Evolutionary conservation across 2,888 invertebrate genomes (phyloP).

Genomic region (Macrosoma leucophasiata): DNA sequence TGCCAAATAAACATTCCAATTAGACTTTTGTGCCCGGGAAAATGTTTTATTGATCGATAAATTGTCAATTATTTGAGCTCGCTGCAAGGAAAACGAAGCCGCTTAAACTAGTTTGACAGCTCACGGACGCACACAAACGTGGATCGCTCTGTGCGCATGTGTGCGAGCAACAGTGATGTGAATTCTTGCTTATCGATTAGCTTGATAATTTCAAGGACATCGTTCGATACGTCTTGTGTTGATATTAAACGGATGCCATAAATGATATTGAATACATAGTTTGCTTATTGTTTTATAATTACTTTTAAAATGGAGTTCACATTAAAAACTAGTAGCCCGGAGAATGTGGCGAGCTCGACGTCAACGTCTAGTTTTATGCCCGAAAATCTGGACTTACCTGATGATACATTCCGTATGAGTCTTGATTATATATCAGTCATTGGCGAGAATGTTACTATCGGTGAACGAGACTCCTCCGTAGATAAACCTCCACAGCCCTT

Average conservation of each 20-base stretch:
- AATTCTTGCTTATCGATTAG: slow-evolving; percentile 70
- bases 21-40: slow-evolving; percentile 30
- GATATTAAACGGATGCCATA: slow-evolving; percentile 12
- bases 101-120: slow-evolving; percentile 71
- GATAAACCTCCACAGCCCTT: slow-evolving; percentile 31
- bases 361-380: slow-evolving; percentile 44
- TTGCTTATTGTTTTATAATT: slow-evolving; percentile 4
- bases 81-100: slow-evolving; percentile 34
- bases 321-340: slow-evolving; percentile 34
- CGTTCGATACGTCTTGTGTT: slow-evolving; percentile 30
- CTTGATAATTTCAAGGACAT: slow-evolving; percentile 65
- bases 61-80: slow-evolving; percentile 13
- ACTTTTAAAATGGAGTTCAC: slow-evolving; percentile 42
- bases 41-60: slow-evolving; percentile 11
- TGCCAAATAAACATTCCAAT: slow-evolving; percentile 22
- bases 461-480: slow-evolving; percentile 39
- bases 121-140: slow-evolving; percentile 48
- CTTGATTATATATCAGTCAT: slow-evolving; percentile 53
- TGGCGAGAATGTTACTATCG: slow-evolving; percentile 63
- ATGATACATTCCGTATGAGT: slow-evolving; percentile 61
- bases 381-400: slow-evolving; percentile 52
- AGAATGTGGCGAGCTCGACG: slow-evolving; percentile 31
- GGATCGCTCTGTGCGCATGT: slow-evolving; percentile 43
- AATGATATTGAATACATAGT: slow-evolving; percentile 15
- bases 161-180: slow-evolving; percentile 62